A percentile compares a stretch with the other conserved stretches of the same genome.
Evolutionary conservation across 2,113 vertebrate genomes (phyloP).

Genomic region (Alouatta palliata): DNA sequence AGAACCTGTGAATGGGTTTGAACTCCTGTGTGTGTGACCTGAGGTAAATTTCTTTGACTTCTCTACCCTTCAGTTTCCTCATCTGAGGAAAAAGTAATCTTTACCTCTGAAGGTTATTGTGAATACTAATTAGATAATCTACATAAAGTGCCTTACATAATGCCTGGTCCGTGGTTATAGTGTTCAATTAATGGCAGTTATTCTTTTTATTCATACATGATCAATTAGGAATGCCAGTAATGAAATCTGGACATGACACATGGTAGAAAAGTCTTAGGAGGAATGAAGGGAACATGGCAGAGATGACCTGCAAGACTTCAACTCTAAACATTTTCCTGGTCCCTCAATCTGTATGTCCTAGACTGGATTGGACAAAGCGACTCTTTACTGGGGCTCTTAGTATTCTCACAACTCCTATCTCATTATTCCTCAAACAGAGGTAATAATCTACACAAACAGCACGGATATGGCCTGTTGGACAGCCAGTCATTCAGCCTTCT

Average conservation of each 20-base stretch:
- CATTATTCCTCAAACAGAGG: background rate
- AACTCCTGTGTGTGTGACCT: background rate
- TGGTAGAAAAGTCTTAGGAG: background rate
- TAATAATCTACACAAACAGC: background rate
- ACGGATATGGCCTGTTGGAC: background rate
- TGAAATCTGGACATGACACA: background rate
- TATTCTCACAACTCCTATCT: background rate
- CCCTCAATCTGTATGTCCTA: background rate
- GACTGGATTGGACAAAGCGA: background rate
- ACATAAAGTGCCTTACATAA: background rate
- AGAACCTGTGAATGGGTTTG: no score
- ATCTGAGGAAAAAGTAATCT: background rate
- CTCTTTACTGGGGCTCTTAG: background rate
- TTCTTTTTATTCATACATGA: background rate
- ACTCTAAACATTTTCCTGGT: background rate
- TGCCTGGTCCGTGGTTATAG: background rate
- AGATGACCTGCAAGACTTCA: background rate
- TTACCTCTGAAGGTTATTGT: background rate
- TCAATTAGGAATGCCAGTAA: background rate
- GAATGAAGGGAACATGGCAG: background rate
- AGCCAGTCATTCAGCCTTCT: no score
- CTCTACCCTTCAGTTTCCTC: background rate
- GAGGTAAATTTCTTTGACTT: background rate
- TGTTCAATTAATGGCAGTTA: background rate
- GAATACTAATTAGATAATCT: background rate